phyloP scores from a whole-genome alignment of 2,888 invertebrate genomes.

The Stenchaetothrips biformis region DNA sequence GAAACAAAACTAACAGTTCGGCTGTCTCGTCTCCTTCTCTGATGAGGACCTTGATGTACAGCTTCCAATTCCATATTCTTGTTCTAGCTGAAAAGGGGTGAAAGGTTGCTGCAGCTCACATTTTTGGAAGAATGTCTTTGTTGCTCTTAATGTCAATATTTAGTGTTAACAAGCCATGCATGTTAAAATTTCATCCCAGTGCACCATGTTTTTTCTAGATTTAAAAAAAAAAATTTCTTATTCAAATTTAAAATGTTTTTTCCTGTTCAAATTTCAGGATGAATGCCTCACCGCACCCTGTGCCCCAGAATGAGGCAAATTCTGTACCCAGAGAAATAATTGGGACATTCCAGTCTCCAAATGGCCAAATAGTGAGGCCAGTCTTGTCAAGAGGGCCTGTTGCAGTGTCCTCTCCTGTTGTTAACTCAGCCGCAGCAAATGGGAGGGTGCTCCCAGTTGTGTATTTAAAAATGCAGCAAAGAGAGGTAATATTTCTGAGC shows the following conservation, averaged over 20 bases:
- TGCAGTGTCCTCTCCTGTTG: not conserved
- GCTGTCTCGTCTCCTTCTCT: not conserved
- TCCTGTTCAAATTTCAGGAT: not conserved
- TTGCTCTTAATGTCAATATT: not conserved
- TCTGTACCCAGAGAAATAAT: not conserved
- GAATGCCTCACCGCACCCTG: not conserved
- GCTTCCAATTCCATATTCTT: not conserved
- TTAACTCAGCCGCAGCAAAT: not conserved
- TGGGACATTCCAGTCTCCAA: not conserved
- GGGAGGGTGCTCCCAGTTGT: not conserved
- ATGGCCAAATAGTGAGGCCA: not conserved
- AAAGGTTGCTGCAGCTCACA: not conserved
- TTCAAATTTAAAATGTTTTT: not conserved
- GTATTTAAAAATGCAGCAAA: conserved; percentile 6
- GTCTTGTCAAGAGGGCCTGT: not conserved
- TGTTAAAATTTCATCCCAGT: not conserved
- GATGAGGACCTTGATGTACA: not conserved
- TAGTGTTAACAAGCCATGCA: too few relatives aligned
- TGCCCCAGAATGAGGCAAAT: not conserved
- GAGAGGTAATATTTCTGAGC: not conserved
- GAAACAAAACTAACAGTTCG: not conserved
- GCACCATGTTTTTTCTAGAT: not conserved
- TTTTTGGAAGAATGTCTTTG: not conserved
- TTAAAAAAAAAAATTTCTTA: not conserved
- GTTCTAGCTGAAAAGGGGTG: not conserved